Percentiles rank a stretch among this genome's conserved stretches.
Conservation (phyloP, 1,140 invertebrate species). For the Pollicipes pollicipes region DNA sequence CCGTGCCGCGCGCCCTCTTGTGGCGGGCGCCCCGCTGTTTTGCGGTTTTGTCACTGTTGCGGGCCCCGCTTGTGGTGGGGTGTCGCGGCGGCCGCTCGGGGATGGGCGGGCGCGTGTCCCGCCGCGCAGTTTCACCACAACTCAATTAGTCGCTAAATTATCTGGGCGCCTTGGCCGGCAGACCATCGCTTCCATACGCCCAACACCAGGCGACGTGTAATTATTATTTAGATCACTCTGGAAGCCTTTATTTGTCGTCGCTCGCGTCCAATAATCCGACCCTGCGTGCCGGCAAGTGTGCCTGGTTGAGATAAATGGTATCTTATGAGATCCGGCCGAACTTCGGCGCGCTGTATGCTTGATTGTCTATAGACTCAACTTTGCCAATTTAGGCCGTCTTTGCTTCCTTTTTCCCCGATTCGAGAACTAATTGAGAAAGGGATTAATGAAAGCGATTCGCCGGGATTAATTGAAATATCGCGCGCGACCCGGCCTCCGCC, state of each 20-base stretch:
- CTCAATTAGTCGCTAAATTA: background rate
- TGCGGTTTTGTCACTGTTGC: too few relatives aligned
- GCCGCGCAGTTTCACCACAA: background rate
- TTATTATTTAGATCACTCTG: background rate
- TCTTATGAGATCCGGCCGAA: background rate
- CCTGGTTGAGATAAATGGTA: background rate
- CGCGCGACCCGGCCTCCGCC: too few relatives aligned
- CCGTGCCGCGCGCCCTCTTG: too few relatives aligned
- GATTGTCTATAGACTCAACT: background rate
- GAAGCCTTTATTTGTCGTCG: background rate
- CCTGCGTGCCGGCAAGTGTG: background rate
- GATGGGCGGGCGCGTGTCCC: too few relatives aligned
- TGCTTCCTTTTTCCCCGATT: background rate
- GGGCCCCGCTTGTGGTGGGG: too few relatives aligned
- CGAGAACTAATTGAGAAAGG: background rate
- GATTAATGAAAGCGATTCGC: background rate
- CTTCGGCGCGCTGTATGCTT: background rate
- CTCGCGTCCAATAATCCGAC: background rate
- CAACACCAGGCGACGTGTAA: background rate
- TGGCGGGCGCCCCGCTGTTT: too few relatives aligned
- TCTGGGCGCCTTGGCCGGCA: background rate
- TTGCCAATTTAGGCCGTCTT: background rate
- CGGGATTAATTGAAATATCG: background rate
- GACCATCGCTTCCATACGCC: too few relatives aligned
- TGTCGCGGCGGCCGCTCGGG: too few relatives aligned